These are phyloP conservation scores for Serripes groenlandicus DNA, from an alignment of 2,888 invertebrate genomes.

Conservation along the genomic window DNA sequence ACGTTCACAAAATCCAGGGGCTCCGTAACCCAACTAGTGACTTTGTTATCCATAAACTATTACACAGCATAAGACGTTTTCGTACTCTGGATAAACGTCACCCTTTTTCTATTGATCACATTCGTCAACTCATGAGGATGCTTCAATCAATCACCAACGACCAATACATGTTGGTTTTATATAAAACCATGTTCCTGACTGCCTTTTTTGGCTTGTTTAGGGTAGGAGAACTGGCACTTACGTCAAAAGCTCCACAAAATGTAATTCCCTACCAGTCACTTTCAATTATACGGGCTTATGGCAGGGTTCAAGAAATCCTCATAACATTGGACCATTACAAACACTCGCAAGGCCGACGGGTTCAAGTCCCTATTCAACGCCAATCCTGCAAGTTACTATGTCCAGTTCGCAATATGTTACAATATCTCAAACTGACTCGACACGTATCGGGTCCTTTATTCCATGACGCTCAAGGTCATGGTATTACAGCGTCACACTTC, in stretches of 20 bases:
- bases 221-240: slow-evolving; percentile 37
- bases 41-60: slow-evolving; percentile 34
- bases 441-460: slow-evolving; percentile 21
- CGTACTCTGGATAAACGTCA: slow-evolving; percentile 22
- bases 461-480: not conserved
- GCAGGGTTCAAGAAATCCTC: not conserved
- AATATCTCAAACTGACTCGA: not conserved
- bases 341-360: slow-evolving; percentile 25
- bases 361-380: not conserved
- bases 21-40: not conserved
- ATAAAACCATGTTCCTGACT: slow-evolving; percentile 24
- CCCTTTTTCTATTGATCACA: slow-evolving; percentile 2
- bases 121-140: not conserved
- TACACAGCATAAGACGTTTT: slow-evolving; percentile 1
- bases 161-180: not conserved
- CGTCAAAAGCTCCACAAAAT: not conserved
- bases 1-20: slow-evolving; percentile 29
- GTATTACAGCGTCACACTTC: slow-evolving; percentile 17
- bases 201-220: slow-evolving; percentile 46
- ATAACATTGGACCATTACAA: slow-evolving; percentile 15
- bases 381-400: not conserved
- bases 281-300: not conserved
- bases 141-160: not conserved
- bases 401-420: slow-evolving; percentile 21
- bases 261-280: not conserved